A percentile compares a stretch with the other conserved stretches of the same genome.
phyloP scores from a whole-genome alignment of 2,113 vertebrate species.

The Tauraco erythrolophus region DNA sequence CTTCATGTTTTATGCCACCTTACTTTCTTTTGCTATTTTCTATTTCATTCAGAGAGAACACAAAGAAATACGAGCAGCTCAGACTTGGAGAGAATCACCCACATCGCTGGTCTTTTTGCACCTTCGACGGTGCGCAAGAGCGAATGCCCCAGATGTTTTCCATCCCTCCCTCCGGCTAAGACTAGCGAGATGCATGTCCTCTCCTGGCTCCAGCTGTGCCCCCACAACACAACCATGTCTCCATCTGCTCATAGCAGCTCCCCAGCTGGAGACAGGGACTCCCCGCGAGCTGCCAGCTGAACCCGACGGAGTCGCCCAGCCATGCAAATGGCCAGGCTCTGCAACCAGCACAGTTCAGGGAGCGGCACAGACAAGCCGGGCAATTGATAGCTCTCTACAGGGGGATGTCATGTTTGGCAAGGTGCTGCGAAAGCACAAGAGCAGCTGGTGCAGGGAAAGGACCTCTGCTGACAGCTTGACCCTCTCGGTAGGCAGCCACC shows the following conservation, averaged over 20 bases:
- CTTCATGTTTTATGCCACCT: not conserved
- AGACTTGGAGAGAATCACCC: not conserved
- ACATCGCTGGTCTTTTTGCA: accelerated
- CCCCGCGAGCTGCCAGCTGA: not conserved
- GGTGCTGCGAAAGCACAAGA: not conserved
- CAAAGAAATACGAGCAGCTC: not conserved
- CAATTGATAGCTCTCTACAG: accelerated
- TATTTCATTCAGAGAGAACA: not conserved
- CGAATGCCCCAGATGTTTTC: not conserved
- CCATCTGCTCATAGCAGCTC: not conserved
- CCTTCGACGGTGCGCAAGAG: accelerated
- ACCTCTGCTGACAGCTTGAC: not conserved
- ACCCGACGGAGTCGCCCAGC: accelerated
- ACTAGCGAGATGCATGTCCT: accelerated
- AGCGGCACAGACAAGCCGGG: accelerated
- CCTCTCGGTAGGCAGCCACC: not conserved
- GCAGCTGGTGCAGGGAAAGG: not conserved
- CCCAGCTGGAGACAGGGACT: not conserved
- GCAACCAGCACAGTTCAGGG: accelerated
- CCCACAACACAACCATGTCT: not conserved
- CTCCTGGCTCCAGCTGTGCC: not conserved
- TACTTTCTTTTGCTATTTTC: not conserved
- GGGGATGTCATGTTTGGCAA: not conserved
- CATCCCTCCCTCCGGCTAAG: not conserved
- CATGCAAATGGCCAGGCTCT: not conserved